Conservation (phyloP, 2,113 vertebrate genomes). For the Phylloscopus trochiloides region DNA sequence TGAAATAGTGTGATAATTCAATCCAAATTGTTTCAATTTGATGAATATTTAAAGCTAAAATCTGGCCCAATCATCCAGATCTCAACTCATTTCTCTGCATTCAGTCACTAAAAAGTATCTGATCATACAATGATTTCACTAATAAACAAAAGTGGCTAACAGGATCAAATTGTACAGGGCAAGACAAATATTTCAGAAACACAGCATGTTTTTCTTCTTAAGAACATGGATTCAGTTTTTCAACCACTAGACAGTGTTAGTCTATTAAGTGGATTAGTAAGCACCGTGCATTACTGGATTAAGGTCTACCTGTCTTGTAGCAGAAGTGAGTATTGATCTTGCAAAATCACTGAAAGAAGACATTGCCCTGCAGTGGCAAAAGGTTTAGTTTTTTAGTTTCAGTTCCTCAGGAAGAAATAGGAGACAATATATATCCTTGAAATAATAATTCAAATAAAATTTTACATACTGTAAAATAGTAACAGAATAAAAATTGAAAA, state of each 20-base stretch:
- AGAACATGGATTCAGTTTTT: neutral
- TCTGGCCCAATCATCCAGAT: neutral
- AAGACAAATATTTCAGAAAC: neutral
- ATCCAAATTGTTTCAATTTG: neutral
- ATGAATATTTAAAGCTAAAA: neutral
- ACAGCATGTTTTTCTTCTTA: neutral
- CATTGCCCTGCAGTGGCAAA: neutral
- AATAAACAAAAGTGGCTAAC: neutral
- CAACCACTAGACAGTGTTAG: neutral
- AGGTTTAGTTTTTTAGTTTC: neutral
- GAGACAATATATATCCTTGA: neutral
- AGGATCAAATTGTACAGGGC: neutral
- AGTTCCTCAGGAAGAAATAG: neutral
- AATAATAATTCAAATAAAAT: neutral
- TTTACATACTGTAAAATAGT: neutral
- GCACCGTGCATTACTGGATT: neutral
- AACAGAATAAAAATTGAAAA: neutral
- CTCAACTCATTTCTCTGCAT: neutral
- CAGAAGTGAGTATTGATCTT: neutral
- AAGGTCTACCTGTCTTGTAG: neutral
- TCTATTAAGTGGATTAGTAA: neutral
- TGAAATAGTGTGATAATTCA: neutral
- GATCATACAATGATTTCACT: neutral
- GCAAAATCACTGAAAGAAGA: neutral
- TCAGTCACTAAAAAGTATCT: neutral